A percentile compares a stretch with the other conserved stretches of the same genome.
These are phyloP conservation scores for Metaphire vulgaris DNA, from an alignment of 1,140 invertebrate species.

Conservation along the genomic window DNA sequence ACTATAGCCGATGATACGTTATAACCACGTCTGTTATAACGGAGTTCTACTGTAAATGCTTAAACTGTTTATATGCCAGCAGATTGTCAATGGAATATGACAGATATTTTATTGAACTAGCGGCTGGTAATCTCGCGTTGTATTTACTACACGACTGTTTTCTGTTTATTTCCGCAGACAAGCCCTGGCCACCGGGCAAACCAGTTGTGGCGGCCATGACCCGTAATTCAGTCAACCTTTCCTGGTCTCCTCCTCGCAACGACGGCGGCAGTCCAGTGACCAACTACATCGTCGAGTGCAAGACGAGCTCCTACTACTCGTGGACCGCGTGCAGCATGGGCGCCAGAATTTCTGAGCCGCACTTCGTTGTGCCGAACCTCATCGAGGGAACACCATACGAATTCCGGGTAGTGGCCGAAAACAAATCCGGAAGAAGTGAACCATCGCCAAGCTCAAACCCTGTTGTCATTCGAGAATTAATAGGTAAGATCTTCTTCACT, in stretches of 20 bases:
- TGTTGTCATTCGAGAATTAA: constrained; percentile 25
- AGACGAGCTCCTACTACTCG: constrained; percentile 13
- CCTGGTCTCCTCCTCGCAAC: constrained; percentile 79
- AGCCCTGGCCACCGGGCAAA: constrained; percentile 81
- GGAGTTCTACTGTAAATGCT: too few relatives aligned
- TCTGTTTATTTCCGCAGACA: too few relatives aligned
- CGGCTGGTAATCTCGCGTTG: too few relatives aligned
- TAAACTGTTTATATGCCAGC: too few relatives aligned
- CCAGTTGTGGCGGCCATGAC: constrained; percentile 85
- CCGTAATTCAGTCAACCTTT: constrained; percentile 79
- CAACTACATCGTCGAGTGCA: constrained; percentile 82
- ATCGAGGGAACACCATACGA: constrained; percentile 88
- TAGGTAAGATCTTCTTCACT: not conserved
- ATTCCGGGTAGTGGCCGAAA: constrained; percentile 89
- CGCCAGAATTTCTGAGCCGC: constrained; percentile 4
- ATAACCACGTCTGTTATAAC: too few relatives aligned
- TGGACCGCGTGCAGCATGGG: constrained; percentile 26
- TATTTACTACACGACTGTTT: too few relatives aligned
- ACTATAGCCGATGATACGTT: too few relatives aligned
- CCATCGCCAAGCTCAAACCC: constrained; percentile 53
- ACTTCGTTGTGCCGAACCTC: constrained; percentile 67
- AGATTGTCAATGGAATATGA: too few relatives aligned
- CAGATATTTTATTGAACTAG: too few relatives aligned
- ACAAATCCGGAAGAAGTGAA: constrained; percentile 89
- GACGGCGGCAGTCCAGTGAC: constrained; percentile 83